Evolutionary conservation across 1,140 invertebrate species (phyloP).

Genomic region (Bombus superbus): DNA sequence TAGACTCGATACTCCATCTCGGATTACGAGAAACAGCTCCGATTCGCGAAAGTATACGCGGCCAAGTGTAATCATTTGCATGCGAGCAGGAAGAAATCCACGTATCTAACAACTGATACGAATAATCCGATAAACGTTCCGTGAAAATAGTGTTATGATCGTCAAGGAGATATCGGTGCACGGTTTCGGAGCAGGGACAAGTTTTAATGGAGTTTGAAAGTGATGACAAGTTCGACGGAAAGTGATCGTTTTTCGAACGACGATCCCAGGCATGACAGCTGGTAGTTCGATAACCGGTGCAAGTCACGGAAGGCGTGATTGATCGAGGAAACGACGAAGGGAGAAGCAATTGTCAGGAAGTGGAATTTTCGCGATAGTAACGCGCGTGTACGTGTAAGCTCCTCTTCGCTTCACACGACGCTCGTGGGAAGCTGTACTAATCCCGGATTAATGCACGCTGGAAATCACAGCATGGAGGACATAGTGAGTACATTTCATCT

Average conservation of each 20-base stretch:
- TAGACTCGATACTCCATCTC: slow-evolving; percentile 1
- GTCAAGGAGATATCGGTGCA: not conserved
- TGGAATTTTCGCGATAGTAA: not conserved
- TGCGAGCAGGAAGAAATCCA: not conserved
- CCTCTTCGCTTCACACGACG: slow-evolving; percentile 35
- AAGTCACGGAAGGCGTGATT: slow-evolving; percentile 24
- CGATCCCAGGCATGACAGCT: not conserved
- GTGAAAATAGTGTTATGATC: slow-evolving; percentile 33
- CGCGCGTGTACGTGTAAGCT: not conserved
- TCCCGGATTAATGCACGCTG: slow-evolving; percentile 69
- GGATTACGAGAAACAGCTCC: not conserved
- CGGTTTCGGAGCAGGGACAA: not conserved
- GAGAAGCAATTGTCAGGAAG: not conserved
- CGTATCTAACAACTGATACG: not conserved
- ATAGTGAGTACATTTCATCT: slow-evolving; percentile 74
- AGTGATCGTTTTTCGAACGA: slow-evolving; percentile 13
- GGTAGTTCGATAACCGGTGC: not conserved
- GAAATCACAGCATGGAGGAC: slow-evolving; percentile 77
- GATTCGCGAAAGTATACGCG: not conserved
- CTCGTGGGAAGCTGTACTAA: slow-evolving; percentile 56
- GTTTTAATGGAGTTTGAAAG: not conserved
- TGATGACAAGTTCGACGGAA: slow-evolving; percentile 5
- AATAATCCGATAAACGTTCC: not conserved
- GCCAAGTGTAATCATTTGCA: not conserved
- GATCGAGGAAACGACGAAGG: not conserved